phyloP scores from a whole-genome alignment of 2,888 invertebrate species.

The Urechis unicinctus region DNA sequence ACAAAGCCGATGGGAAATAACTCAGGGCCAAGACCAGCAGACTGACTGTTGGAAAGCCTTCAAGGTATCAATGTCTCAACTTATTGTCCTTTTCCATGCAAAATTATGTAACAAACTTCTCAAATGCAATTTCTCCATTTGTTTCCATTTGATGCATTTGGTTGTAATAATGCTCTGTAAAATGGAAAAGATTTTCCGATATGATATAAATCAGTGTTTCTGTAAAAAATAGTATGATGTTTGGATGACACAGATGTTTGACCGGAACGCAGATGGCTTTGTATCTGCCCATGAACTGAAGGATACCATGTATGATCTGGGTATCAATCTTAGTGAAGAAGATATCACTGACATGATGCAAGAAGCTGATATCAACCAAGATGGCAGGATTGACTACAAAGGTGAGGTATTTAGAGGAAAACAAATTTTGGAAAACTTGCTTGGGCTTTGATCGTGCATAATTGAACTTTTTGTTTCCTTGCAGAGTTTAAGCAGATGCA shows the following conservation, averaged over 20 bases:
- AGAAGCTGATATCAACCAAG: slow-evolving; percentile 16
- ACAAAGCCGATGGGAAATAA: slow-evolving; percentile 9
- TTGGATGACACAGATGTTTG: slow-evolving; percentile 15
- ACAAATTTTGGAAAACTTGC: too few species aligned
- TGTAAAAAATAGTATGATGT: too few species aligned
- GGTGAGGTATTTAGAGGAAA: slow-evolving; percentile 2
- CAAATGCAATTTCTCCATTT: too few species aligned
- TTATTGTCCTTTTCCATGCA: not conserved
- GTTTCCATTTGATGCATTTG: too few species aligned
- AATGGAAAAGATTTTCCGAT: too few species aligned
- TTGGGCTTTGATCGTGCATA: too few species aligned
- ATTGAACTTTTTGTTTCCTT: not conserved
- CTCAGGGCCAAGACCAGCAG: slow-evolving; percentile 7
- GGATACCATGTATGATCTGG: slow-evolving; percentile 12
- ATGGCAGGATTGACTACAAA: slow-evolving; percentile 16
- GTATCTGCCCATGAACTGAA: slow-evolving; percentile 10
- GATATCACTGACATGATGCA: slow-evolving; percentile 14
- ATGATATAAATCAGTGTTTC: too few species aligned
- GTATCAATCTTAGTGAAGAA: slow-evolving; percentile 9
- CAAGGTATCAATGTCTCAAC: slow-evolving; percentile 17
- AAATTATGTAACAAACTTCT: too few species aligned
- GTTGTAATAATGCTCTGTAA: too few species aligned
- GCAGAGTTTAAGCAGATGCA: not conserved
- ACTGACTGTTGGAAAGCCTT: slow-evolving; percentile 24
- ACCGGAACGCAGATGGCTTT: slow-evolving; percentile 14